Evolutionary conservation across 2,888 invertebrate genomes (phyloP), one percentile per base, ranked within the genome.

Genomic region (Papilio protenor): DNA sequence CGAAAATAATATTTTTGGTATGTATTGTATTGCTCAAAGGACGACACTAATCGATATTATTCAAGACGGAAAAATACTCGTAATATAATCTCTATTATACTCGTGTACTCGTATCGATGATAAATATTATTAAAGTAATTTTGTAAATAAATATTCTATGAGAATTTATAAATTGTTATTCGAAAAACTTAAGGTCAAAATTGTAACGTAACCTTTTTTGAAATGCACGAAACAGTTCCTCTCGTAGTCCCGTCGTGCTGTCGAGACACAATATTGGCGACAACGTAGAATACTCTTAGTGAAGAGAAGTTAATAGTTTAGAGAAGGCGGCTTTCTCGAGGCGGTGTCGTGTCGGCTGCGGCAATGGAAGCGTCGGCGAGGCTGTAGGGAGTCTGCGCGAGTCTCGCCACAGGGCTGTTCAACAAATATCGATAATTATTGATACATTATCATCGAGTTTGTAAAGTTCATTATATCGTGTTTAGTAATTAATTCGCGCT

Each of bases 191-290:
- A 89, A 86, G 84, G 87, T 92, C 91, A 88, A 92, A 93, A 92
- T 92, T 91, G 89, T 91, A 94, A 89, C 87, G 88, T 90, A 89
- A 87, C 89, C 75, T 76, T 73, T 88, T 89, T 90, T 87, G 87
- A 89, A 77, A 91, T 90, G 94, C 94, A 94, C 94, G 94, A 94
- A 91, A 91, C 93, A 94, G 94, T 94, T 94, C 94, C 94, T 94
- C 90, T 91, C 83, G 90, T 93, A 94, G 93, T 90, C 87, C 72
- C 83, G 87, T 92, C 94, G 94, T 94, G 94, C 93, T 91, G 85
- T 89, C 86, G 90, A 91, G 87, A 90, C 91, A 88, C 90, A 89
- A 49, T 81, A 86, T 89, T 87, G 88, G 88, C 87, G 88, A 87
- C 85, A 80, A 82, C 81, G 84, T 85, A 81, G 84, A 82, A 82